These are phyloP conservation scores for Oostethus manadensis DNA, from an alignment of 2,113 vertebrate genomes.

Conservation along the genomic window DNA sequence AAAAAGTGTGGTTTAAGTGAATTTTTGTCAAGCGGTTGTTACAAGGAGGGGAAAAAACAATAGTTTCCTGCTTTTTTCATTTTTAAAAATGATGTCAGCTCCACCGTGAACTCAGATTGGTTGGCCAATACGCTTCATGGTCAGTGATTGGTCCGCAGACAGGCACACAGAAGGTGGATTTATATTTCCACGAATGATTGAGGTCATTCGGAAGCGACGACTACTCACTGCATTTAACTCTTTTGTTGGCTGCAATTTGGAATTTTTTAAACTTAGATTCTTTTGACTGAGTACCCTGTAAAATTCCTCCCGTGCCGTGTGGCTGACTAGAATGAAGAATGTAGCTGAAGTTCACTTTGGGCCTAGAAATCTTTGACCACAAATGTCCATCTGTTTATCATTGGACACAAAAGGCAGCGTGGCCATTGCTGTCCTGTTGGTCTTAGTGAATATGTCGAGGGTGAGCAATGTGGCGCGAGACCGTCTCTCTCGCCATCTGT, in stretches of 20 bases:
- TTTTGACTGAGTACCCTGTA: slow-evolving; percentile 36
- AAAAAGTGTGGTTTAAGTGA: slow-evolving; percentile 1
- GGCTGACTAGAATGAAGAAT: slow-evolving; percentile 21
- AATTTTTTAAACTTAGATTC: slow-evolving; percentile 21
- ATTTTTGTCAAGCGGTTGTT: slow-evolving; percentile 2
- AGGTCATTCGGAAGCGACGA: slow-evolving; percentile 39
- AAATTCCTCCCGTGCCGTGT: slow-evolving; percentile 34
- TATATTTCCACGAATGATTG: slow-evolving; percentile 43
- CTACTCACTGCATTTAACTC: slow-evolving; percentile 16
- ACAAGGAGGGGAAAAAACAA: background rate
- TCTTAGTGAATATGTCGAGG: slow-evolving; percentile 6
- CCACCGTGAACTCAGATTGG: slow-evolving; percentile 33
- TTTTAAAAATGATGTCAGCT: slow-evolving; percentile 43
- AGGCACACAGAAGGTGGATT: slow-evolving; percentile 29
- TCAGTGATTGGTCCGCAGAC: slow-evolving; percentile 33
- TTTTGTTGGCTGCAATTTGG: slow-evolving; percentile 7
- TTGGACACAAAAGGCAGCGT: slow-evolving; percentile 5
- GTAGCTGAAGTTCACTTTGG: slow-evolving; percentile 22
- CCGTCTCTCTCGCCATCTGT: slow-evolving; percentile 28
- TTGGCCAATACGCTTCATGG: slow-evolving; percentile 29
- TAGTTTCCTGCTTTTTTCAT: slow-evolving; percentile 14
- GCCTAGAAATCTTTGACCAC: slow-evolving; percentile 11
- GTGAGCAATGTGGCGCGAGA: slow-evolving; percentile 40
- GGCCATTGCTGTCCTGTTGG: background rate
- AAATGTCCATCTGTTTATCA: slow-evolving; percentile 14